Evolutionary conservation across 2,113 vertebrate species (phyloP).

Genomic region (Petrocephalus zakoni): DNA sequence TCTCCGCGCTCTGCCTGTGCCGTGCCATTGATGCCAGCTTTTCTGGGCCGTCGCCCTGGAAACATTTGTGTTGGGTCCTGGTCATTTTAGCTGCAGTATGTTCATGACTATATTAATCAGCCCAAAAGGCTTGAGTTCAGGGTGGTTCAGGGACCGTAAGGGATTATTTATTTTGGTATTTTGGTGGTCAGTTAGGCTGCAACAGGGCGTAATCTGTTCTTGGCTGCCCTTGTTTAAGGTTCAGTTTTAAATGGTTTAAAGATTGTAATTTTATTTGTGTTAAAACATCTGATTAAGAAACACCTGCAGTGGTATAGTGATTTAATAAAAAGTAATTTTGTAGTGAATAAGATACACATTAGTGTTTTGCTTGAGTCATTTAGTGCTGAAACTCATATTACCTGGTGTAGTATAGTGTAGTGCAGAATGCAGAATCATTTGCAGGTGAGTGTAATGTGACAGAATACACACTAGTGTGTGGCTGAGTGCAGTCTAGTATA

Average conservation of each 20-base stretch:
- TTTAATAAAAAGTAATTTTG: not conserved
- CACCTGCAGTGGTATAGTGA: not conserved
- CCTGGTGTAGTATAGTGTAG: not conserved
- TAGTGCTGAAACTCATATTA: not conserved
- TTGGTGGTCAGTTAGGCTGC: not conserved
- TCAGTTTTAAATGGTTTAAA: not conserved
- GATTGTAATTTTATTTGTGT: not conserved
- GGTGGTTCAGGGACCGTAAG: not conserved
- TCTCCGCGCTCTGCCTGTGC: not conserved
- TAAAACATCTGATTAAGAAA: not conserved
- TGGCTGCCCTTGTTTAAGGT: not conserved
- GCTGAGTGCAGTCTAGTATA: not conserved
- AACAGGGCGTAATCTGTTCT: not conserved
- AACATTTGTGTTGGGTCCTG: not conserved
- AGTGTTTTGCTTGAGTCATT: not conserved
- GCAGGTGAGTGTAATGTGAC: not conserved
- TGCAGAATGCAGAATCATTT: not conserved
- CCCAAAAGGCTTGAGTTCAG: not conserved
- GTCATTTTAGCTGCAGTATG: not conserved
- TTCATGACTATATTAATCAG: not conserved
- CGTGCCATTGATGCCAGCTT: not conserved
- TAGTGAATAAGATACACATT: not conserved
- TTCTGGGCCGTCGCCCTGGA: not conserved
- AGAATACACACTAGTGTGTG: not conserved
- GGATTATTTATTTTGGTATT: not conserved